Base-by-base conservation (phyloP, 2,888 invertebrate genomes). In the Pogonocherus hispidulus region DNA sequence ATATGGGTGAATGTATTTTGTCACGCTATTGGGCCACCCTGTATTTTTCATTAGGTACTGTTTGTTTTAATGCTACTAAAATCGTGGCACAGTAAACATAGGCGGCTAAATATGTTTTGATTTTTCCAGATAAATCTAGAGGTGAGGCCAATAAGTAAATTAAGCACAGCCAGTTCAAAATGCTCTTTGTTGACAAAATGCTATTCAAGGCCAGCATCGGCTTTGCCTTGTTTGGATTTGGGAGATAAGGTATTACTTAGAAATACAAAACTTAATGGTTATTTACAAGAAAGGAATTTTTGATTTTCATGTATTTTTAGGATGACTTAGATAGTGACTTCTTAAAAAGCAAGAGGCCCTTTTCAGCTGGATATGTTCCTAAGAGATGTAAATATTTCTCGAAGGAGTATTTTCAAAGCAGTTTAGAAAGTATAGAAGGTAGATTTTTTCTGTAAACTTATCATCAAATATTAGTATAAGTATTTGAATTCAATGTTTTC, bases 101-200 rank as follows among this genome's bases (percentile, higher is more conserved):
- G n/a, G n/a, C n/a, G n/a, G n/a, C 27, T 27, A 27, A 3, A 8
- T 27, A 5, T 8, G 3, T 27, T 27, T 8, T 27, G 8, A 3
- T 57, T 20, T 62, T 78, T 80, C 64, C 57, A 84, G 84, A 83
- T 84, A 60, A 79, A 79, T 69, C 75, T 84, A 64, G 81, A 79
- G 66, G 67, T 69, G 2, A 75, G 83, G 51, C 78, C 80, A 8
- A 20, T 66, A 6, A 80, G 75, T 69, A 79, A 77, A 63, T 72
- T 76, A 18, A 76, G 67, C 44, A 82, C 80, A 1, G 82, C 83
- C 0, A 82, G 81, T 60, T 79, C 79, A 0, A 81, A 77, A 67
- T 78, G 75, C 70, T 74, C 77, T n/a, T 72, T 82, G 44, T 67
- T 83, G 16, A 69, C 74, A 8, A 78, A 78, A 72, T 77, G 78